These are phyloP conservation scores for Karalla daura DNA, from an alignment of 2,797 vertebrate genomes.

Conservation along the genomic window DNA sequence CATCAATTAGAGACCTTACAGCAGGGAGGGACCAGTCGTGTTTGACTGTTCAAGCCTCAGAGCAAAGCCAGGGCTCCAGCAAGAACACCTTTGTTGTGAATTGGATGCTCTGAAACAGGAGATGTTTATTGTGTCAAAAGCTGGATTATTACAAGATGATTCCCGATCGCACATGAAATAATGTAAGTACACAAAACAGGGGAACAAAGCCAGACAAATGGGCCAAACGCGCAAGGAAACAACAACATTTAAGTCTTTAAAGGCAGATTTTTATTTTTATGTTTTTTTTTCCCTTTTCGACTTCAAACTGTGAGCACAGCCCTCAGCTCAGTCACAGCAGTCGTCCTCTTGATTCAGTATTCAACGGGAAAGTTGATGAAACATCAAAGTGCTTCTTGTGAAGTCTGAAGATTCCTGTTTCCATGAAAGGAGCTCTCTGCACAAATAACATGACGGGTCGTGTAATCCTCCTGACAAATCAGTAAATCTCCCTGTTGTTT, in stretches of 20 bases:
- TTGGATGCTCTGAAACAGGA: not conserved
- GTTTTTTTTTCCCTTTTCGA: no score
- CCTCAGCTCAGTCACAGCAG: slow-evolving; percentile 21
- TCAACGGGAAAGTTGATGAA: slow-evolving; percentile 55
- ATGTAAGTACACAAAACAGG: not conserved
- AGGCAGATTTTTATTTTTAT: slow-evolving; percentile 24
- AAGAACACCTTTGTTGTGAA: not conserved
- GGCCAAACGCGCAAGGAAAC: not conserved
- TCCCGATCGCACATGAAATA: not conserved
- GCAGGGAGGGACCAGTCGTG: not conserved
- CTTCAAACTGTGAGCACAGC: slow-evolving; percentile 33
- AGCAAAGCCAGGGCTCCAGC: not conserved
- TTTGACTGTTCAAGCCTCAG: slow-evolving; percentile 9
- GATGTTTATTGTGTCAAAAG: not conserved
- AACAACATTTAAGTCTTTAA: slow-evolving; percentile 13
- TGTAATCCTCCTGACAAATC: slow-evolving; percentile 72
- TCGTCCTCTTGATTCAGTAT: slow-evolving; percentile 39
- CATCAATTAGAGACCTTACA: not conserved
- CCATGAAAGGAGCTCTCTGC: slow-evolving; percentile 36
- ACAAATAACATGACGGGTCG: slow-evolving; percentile 56
- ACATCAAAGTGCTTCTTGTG: slow-evolving; percentile 60
- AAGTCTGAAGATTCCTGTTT: slow-evolving; percentile 48
- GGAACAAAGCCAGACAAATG: not conserved
- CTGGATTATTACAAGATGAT: not conserved
- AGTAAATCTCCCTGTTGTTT: slow-evolving; percentile 58